These are phyloP conservation scores for Vespertilio murinus DNA, from an alignment of 2,797 vertebrate species.

Conservation along the genomic window DNA sequence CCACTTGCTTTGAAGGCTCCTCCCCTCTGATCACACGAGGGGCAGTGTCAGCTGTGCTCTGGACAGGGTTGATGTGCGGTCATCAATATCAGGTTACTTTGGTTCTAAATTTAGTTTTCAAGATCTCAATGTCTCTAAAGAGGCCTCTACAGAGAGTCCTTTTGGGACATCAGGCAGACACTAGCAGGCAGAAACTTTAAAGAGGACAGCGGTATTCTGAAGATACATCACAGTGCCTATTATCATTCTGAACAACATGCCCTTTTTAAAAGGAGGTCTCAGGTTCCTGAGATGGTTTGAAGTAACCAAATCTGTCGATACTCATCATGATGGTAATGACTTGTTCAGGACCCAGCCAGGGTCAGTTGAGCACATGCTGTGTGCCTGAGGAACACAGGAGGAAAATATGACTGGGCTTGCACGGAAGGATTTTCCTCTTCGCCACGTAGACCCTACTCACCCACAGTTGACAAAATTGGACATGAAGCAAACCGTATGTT, in stretches of 20 bases:
- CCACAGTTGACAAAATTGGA: neutral
- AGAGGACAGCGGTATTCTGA: neutral
- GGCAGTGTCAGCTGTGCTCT: neutral
- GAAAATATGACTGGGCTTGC: neutral
- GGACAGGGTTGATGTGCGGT: neutral
- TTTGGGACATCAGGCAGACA: neutral
- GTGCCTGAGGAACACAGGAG: neutral
- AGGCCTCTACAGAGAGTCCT: neutral
- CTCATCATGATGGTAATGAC: neutral
- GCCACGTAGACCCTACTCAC: neutral
- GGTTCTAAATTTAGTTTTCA: slow-evolving; percentile 47
- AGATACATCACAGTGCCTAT: neutral
- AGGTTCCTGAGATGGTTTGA: neutral
- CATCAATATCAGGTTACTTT: slow-evolving; percentile 41
- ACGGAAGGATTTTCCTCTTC: neutral
- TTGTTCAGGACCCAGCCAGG: neutral
- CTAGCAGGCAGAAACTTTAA: neutral
- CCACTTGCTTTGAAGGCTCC: neutral
- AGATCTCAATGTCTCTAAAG: slow-evolving; percentile 4
- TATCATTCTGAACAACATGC: neutral
- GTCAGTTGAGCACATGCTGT: neutral
- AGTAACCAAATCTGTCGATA: neutral
- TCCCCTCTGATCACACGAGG: neutral
- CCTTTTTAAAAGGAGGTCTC: neutral
- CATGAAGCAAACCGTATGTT: neutral